Conservation (phyloP, 2,888 invertebrate genomes). For the Arctia plantaginis region DNA sequence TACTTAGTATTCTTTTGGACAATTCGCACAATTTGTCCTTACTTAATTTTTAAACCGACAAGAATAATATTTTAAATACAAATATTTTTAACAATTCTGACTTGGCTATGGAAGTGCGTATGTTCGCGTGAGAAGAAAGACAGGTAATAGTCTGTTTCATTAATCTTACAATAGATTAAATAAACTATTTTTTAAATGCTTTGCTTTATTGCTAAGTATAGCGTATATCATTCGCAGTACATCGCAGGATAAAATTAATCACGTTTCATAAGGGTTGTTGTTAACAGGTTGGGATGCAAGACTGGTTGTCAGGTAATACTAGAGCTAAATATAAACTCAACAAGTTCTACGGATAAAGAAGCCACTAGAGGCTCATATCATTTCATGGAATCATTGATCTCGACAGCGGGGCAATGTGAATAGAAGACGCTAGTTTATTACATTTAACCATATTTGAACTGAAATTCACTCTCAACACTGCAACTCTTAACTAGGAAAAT, state of each 20-base stretch:
- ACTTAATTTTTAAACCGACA: background rate
- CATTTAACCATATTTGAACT: too few relatives aligned
- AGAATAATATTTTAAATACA: background rate
- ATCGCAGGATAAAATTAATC: constrained; percentile 32
- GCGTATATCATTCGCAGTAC: background rate
- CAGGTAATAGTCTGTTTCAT: constrained; percentile 2
- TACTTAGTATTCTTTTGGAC: background rate
- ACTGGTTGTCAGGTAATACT: constrained; percentile 65
- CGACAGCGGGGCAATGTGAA: background rate
- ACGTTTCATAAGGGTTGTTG: constrained; percentile 46
- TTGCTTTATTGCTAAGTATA: background rate
- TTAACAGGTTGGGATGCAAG: constrained; percentile 60
- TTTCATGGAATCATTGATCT: constrained; percentile 31
- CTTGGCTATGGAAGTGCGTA: background rate
- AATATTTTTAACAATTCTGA: background rate
- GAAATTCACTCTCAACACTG: too few relatives aligned
- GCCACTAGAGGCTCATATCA: constrained; percentile 35
- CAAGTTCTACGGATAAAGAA: constrained; percentile 50
- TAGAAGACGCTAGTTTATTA: background rate
- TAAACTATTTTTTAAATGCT: constrained; percentile 9
- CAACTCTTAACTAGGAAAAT: background rate
- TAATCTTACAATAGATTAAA: background rate
- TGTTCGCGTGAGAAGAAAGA: constrained; percentile 8
- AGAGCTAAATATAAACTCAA: constrained; percentile 68
- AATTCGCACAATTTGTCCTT: background rate